Base-by-base conservation (phyloP, 2,888 invertebrate genomes). In the Ferrisia virgata region DNA sequence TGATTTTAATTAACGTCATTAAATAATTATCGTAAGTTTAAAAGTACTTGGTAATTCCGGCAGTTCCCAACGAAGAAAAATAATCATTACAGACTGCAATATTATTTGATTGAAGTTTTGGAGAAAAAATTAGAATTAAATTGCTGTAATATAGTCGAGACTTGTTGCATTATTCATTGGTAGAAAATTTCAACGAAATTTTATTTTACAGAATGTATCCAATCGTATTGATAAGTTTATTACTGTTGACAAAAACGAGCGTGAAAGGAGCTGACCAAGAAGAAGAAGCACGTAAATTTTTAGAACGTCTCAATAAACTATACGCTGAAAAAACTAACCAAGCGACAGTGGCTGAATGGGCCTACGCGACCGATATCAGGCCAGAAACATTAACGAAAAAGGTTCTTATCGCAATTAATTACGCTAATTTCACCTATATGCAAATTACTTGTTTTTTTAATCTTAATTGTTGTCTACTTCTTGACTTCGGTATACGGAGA, bases 341-440 rank as follows among this genome's bases (percentile, higher is more conserved):
- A n/a, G 91, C 90, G 4, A 90, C 91, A 0, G 86, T 92, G 2
- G 93, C 93, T 0, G 91, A 92, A 85, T 95, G 95, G 95, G 91
- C 90, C 0, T 95, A 95, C 87, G 92, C 92, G 0, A 93, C 94
- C 0, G 93, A 95, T 88, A 91, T 95, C 64, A 95, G 93, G 0
- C 92, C 93, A 82, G 92, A 91, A 85, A 95, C 93, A 88, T 91
- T 93, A 83, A 90, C 91, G 40, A 88, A 87, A 15, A 91, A 91
- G 88, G 89, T 91, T 15, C n/a, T 53, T 18, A 47, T 47, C 18
- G n/a, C 25, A 31, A 22, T 76, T 18, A 80, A 58, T 43, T 47
- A 22, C 15, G 22, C 69, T 22, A 69, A 5, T 72, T 69, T 79
- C 15, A 43, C 43, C 43, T 33, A 79, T 33, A 53, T 79, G 33